These are phyloP conservation scores for Steatornis caripensis DNA, from an alignment of 2,113 vertebrate genomes.

Conservation along the genomic window DNA sequence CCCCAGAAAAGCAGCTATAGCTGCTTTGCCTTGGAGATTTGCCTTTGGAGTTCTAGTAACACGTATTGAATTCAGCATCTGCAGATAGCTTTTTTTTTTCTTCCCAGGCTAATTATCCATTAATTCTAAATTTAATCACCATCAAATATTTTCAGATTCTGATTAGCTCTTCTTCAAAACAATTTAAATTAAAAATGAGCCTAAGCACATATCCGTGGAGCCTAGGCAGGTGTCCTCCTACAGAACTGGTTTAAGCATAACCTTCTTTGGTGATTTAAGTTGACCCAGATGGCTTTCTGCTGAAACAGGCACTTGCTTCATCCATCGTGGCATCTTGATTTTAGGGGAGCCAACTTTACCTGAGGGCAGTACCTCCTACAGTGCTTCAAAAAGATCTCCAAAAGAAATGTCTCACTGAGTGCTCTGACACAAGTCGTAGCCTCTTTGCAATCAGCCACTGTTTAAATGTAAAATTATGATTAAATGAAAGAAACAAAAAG, in stretches of 20 bases:
- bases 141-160: conserved; percentile 33
- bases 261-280: neutral
- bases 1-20: neutral
- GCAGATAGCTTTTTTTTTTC: neutral
- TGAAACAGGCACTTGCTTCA: neutral
- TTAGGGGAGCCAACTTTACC: neutral
- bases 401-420: neutral
- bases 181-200: conserved; percentile 11
- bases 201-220: neutral
- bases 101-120: neutral
- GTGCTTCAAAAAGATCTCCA: neutral
- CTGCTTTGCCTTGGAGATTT: too few species aligned
- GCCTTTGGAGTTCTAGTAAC: neutral
- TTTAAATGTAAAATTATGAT: neutral
- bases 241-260: neutral
- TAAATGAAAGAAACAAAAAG: too few species aligned
- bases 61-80: neutral
- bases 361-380: neutral
- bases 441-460: neutral
- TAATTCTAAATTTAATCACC: conserved; percentile 15
- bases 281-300: neutral
- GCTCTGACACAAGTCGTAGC: neutral
- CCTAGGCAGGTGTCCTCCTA: neutral
- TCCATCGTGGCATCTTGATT: neutral
- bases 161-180: conserved; percentile 13